These are phyloP conservation scores for Ennomos quercinarius DNA, from an alignment of 2,888 invertebrate species.

Conservation along the genomic window DNA sequence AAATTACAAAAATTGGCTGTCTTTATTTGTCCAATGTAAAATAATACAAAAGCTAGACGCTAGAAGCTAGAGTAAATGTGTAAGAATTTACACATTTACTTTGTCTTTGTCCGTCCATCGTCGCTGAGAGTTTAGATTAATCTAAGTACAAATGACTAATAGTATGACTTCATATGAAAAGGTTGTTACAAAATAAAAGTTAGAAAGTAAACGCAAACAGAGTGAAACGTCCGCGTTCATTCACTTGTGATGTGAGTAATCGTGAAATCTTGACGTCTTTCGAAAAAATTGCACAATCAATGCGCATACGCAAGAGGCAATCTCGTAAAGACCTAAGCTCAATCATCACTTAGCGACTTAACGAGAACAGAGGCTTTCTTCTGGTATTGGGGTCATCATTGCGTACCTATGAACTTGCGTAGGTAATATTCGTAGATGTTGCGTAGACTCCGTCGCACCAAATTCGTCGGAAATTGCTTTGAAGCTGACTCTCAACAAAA, in stretches of 20 bases:
- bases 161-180: constrained; percentile 12
- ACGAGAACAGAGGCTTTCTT: constrained; percentile 21
- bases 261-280: constrained; percentile 35
- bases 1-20: too few species aligned
- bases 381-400: constrained; percentile 18
- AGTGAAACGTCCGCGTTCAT: constrained; percentile 32
- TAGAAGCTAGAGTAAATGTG: too few species aligned
- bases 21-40: too few species aligned
- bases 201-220: constrained; percentile 35
- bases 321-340: constrained; percentile 14
- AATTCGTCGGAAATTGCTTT: neutral
- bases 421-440: constrained; percentile 3
- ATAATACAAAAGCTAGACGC: too few species aligned
- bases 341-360: constrained; percentile 15
- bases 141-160: too few species aligned
- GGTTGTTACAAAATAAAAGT: constrained; percentile 27
- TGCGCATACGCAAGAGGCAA: constrained; percentile 19
- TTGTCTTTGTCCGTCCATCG: too few species aligned
- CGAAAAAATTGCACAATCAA: constrained; percentile 33
- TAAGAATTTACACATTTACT: too few species aligned
- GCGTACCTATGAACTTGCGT: constrained; percentile 8
- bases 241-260: constrained; percentile 37
- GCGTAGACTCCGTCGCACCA: neutral
- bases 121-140: too few species aligned
- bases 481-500: too few species aligned